These are phyloP conservation scores for Dicrostonyx torquatus DNA, from an alignment of 2,797 vertebrate genomes.

Conservation along the genomic window DNA sequence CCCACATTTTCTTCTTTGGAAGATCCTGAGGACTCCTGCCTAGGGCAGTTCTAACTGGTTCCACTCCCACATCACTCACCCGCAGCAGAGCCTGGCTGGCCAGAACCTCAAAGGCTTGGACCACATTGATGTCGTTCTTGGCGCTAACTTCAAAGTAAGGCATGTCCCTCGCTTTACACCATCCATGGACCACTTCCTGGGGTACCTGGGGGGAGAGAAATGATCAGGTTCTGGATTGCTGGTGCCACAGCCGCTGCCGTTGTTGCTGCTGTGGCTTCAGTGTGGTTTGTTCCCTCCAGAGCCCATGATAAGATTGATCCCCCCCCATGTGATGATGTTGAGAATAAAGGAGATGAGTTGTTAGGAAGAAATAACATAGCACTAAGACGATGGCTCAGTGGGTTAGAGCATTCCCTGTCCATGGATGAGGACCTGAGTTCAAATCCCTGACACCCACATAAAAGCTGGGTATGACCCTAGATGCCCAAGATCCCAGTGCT, in stretches of 20 bases:
- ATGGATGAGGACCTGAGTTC: background rate
- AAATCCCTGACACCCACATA: background rate
- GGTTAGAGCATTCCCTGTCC: background rate
- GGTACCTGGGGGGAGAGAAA: slow-evolving; percentile 81
- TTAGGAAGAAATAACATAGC: background rate
- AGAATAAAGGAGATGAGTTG: background rate
- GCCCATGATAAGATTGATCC: background rate
- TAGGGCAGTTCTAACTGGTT: background rate
- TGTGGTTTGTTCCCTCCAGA: background rate
- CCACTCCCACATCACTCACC: slow-evolving; percentile 79
- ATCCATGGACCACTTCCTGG: slow-evolving; percentile 81
- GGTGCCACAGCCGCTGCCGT: rapidly evolving
- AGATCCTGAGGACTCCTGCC: background rate
- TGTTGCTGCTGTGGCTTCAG: background rate
- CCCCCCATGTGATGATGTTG: no score
- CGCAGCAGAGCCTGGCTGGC: slow-evolving; percentile 84
- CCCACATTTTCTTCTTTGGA: background rate
- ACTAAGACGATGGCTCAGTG: background rate
- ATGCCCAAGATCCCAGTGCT: background rate
- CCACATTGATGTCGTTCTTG: slow-evolving; percentile 88
- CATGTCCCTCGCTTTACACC: slow-evolving; percentile 88
- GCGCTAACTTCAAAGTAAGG: slow-evolving; percentile 90
- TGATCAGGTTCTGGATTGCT: background rate
- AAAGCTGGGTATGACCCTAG: background rate
- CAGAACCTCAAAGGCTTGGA: slow-evolving; percentile 87